phyloP scores from a whole-genome alignment of 1,140 invertebrate species.

The Cydia splendana region DNA sequence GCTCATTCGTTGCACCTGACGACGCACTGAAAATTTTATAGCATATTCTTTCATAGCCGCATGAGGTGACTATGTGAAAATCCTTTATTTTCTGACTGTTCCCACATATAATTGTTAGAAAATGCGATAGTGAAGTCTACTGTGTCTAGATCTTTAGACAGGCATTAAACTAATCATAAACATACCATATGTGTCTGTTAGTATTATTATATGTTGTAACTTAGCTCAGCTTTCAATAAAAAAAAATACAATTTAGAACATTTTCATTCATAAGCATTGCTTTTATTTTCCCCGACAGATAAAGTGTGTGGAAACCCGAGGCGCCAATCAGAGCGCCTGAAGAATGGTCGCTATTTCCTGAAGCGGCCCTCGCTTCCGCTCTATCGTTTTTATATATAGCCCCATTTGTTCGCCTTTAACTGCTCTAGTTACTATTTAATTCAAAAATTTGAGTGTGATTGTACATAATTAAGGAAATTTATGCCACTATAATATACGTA shows the following conservation, averaged over 20 bases:
- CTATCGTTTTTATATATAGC: slow-evolving; percentile 60
- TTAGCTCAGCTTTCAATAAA: too few relatives aligned
- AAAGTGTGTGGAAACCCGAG: slow-evolving; percentile 38
- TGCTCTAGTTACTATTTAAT: neutral
- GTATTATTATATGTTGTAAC: too few relatives aligned
- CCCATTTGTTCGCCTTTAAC: slow-evolving; percentile 42
- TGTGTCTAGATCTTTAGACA: too few relatives aligned
- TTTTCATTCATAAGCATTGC: neutral
- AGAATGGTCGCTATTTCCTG: slow-evolving; percentile 67
- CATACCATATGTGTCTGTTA: too few relatives aligned
- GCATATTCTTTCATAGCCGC: slow-evolving; percentile 33
- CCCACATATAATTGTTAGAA: too few relatives aligned
- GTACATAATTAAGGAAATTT: neutral
- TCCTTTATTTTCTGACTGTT: too few relatives aligned
- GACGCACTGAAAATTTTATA: slow-evolving; percentile 37
- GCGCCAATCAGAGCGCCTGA: slow-evolving; percentile 58
- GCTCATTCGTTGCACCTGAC: slow-evolving; percentile 40
- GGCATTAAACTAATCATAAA: too few relatives aligned
- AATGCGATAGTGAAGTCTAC: too few relatives aligned
- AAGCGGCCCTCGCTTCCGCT: slow-evolving; percentile 58
- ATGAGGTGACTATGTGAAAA: neutral
- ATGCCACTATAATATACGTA: neutral
- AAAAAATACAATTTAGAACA: neutral
- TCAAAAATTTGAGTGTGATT: neutral
- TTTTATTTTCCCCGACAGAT: slow-evolving; percentile 16